A percentile compares a stretch with the other conserved stretches of the same genome.
phyloP scores from a whole-genome alignment of 2,113 vertebrate species.

The Hoplias malabaricus region DNA sequence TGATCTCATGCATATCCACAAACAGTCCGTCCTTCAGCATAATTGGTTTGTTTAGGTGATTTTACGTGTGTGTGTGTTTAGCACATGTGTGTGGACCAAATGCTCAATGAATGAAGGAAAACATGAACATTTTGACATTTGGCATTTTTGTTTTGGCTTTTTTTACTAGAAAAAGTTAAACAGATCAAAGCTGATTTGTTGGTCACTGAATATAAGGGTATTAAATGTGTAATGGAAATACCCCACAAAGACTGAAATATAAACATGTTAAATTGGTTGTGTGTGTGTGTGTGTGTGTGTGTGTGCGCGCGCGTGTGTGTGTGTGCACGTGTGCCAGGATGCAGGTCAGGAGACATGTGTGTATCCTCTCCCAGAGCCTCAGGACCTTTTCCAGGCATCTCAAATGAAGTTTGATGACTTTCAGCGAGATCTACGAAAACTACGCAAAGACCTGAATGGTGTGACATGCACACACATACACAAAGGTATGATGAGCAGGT shows the following conservation, averaged over 20 bases:
- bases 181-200: no score
- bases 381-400: conserved; percentile 93
- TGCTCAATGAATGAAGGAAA: background rate
- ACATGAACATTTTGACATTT: background rate
- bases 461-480: conserved; percentile 30
- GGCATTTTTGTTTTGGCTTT: background rate
- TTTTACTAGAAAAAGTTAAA: background rate
- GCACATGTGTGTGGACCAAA: conserved; percentile 53
- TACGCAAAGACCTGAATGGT: conserved; percentile 92
- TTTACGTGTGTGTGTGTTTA: conserved; percentile 39
- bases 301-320: background rate
- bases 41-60: conserved; percentile 29
- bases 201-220: no score
- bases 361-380: conserved; percentile 92
- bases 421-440: conserved; percentile 91
- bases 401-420: conserved; percentile 98
- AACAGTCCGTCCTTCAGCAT: conserved; percentile 55
- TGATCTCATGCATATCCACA: conserved; percentile 12
- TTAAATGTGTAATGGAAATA: no score
- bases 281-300: conserved; percentile 37
- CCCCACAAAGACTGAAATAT: no score
- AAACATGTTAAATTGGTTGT: no score
- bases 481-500: no score
- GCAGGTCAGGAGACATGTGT: conserved; percentile 87
- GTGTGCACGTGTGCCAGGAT: conserved; percentile 72